Evolutionary conservation across 2,113 vertebrate species (phyloP), one percentile per base, ranked within the genome.

Genomic region (Ciconia boyciana): DNA sequence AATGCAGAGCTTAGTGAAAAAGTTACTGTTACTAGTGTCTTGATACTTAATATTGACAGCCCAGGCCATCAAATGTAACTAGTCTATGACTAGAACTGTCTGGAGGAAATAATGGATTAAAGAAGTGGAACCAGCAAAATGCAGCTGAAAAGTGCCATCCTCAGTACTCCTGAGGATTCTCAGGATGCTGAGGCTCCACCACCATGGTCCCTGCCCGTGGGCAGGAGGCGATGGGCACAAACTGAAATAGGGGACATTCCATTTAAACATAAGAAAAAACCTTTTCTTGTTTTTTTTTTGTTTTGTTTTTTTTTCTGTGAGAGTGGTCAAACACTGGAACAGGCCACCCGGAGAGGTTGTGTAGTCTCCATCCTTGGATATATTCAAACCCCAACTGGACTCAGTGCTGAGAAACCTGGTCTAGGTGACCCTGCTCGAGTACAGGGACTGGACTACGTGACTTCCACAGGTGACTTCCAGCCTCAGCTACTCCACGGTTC

Each of bases 1-100:
- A 97, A 96, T 93, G 91, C 89, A 93, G 85, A 96, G 95, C 94
- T 97, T 96, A 93, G 96, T 55, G 72, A 66, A 87, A 83, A 94
- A 94, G 89, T 95, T 96, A 79, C 68, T 95, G 68, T 90, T 86
- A 83, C 52, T 58, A 49, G 86, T 58, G 70, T 70, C 41, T 46
- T 66, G 41, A 52, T 72, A 72, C 36, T 91, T 75, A 48, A 87
- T 90, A 90, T 81, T 85, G 94, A 94, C 87, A 92, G 89, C 44
- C 57, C 60, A 43, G 64, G 68, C 88, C 90, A 93, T 80, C 39
- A 81, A 90, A 48, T 0, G 2, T 43, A 74, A 20, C 75, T 14
- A 80, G 49, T 41, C 25, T 74, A 8, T 34, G 76, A 77, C 76
- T 71, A 57, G 87, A 94, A 71, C 57, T 64, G 74, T 87, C 93